Base-by-base conservation (phyloP, 2,113 vertebrate species). In the Tautogolabrus adspersus region DNA sequence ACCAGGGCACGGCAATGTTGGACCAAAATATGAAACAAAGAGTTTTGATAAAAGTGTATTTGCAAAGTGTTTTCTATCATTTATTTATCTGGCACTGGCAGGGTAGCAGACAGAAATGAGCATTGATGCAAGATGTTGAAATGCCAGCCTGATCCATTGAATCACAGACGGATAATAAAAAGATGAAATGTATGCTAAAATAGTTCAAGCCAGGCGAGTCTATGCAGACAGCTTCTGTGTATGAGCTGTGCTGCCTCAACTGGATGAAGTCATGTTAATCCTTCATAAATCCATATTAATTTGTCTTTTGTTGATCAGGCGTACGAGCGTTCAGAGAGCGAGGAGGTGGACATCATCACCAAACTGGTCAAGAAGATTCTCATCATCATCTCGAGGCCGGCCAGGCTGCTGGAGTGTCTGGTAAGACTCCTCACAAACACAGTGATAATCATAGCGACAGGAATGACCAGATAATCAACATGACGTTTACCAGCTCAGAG, bases 331-430 rank as follows among this genome's bases (percentile, higher is more conserved):
- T 98, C 97, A 0, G 97, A 98, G 90, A 98, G 97, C 0, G 96
- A 97, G 77, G 97, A 98, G 79, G 96, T 99, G 23, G 88, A 94
- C 82, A 93, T 97, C 81, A 96, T 98, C 0, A 93, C 94, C 62
- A 97, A 98, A 76, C 85, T 99, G 22, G 97, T 97, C 61, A 96
- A 96, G 90, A 98, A 97, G 88, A 92, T 99, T 61, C 95, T 99
- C 58, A 96, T 99, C 82, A 94, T 98, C 83, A 98, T 99, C 82
- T 96, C 97, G 2, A 94, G 97, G 11, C 97, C 97, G 0, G 97
- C 97, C 1, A 94, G 97, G 16, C 95, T 99, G 15, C 94, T 99
- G 5, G 97, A 98, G 82, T 98, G 97, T 89, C 89, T 98, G 96
- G 97, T 98, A 87, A 93, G 94, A 60, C 34, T 52, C 19, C 18